These are phyloP conservation scores for Auanema freiburgensis DNA, from an alignment of 2,888 invertebrate genomes.

Conservation along the genomic window DNA sequence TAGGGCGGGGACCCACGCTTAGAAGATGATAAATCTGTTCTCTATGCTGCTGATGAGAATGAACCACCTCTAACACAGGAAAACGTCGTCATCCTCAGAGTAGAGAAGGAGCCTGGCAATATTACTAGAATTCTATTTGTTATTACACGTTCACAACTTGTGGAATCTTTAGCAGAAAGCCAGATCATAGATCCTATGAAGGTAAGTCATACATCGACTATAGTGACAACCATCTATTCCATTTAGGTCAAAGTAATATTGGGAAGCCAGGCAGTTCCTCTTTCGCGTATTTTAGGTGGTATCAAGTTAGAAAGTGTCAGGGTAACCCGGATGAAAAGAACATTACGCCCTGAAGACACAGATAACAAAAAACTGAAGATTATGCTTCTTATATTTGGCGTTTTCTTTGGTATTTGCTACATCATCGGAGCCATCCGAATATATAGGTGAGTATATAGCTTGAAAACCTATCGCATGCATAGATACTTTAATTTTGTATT, in stretches of 20 bases:
- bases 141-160: constrained; percentile 32
- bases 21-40: constrained; percentile 40
- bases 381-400: constrained; percentile 28
- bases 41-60: constrained; percentile 55
- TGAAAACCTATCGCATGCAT: constrained; percentile 4
- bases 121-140: constrained; percentile 54
- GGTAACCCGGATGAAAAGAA: constrained; percentile 27
- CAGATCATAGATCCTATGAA: constrained; percentile 43
- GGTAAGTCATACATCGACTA: constrained; percentile 15
- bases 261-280: constrained; percentile 42
- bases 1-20: constrained; percentile 29
- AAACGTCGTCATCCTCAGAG: constrained; percentile 55
- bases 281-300: constrained; percentile 60
- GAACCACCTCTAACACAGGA: constrained; percentile 53
- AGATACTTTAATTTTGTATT: not conserved
- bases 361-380: constrained; percentile 38
- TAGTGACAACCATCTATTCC: not conserved
- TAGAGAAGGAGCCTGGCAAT: constrained; percentile 45
- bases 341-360: constrained; percentile 18
- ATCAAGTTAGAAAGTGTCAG: constrained; percentile 52
- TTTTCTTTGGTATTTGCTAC: constrained; percentile 47
- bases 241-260: constrained; percentile 58
- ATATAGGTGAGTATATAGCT: constrained; percentile 24
- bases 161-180: constrained; percentile 24
- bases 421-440: constrained; percentile 42